Conservation (phyloP, 2,888 invertebrate species). For the Andrena minutula region DNA sequence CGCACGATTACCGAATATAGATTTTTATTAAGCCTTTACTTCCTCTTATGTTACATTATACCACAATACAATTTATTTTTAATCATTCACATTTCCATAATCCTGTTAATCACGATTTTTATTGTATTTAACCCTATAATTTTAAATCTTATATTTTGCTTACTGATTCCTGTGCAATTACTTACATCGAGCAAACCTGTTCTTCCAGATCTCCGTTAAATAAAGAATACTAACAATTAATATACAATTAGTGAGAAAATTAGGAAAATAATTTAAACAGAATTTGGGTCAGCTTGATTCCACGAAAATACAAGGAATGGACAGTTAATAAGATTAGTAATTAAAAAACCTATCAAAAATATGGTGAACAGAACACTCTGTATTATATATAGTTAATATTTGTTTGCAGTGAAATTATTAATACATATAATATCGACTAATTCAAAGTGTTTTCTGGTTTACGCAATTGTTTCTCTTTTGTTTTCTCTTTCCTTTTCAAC, state of each 20-base stretch:
- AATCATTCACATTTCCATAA: neutral
- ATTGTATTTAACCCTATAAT: too few relatives aligned
- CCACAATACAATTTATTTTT: constrained; percentile 3
- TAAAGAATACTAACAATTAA: neutral
- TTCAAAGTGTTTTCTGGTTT: constrained; percentile 46
- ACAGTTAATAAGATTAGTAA: neutral
- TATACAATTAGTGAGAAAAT: too few relatives aligned
- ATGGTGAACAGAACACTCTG: neutral
- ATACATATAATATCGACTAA: constrained; percentile 16
- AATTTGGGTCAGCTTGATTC: neutral
- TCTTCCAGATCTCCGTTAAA: neutral
- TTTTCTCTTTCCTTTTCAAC: constrained; percentile 58
- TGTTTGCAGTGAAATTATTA: neutral
- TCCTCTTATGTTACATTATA: constrained; percentile 3
- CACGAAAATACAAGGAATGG: neutral
- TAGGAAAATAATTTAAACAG: neutral
- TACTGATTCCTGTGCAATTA: neutral
- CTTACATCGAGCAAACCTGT: neutral
- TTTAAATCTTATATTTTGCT: neutral
- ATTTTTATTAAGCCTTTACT: constrained; percentile 11
- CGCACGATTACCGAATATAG: neutral
- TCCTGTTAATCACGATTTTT: constrained; percentile 19
- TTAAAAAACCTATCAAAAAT: neutral
- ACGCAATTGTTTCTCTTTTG: constrained; percentile 44
- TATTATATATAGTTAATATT: neutral